Conservation (phyloP, 2,113 vertebrate genomes). For the Notothenia rossii region DNA sequence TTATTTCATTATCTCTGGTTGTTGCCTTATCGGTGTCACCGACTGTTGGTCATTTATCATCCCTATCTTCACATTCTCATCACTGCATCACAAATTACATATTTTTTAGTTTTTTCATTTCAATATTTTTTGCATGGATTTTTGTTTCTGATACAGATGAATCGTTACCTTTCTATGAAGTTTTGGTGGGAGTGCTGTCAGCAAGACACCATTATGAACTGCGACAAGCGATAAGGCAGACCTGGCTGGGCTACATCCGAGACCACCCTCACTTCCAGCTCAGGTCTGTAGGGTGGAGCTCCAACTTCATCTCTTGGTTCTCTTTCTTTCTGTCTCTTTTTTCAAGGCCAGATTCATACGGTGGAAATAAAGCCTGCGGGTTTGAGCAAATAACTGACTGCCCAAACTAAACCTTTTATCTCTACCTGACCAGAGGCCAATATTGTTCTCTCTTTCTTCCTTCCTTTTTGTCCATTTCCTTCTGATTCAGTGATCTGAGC, state of each 20-base stretch:
- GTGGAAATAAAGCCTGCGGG: slow-evolving; percentile 48
- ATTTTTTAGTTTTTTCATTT: background rate
- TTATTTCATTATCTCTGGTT: background rate
- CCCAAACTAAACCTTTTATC: slow-evolving; percentile 51
- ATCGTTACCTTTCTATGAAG: slow-evolving; percentile 80
- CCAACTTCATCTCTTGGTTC: slow-evolving; percentile 19
- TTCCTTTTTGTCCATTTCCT: slow-evolving; percentile 58
- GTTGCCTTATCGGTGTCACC: slow-evolving; percentile 4
- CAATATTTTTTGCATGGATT: background rate
- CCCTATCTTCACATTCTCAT: background rate
- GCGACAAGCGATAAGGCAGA: slow-evolving; percentile 90
- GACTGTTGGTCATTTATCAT: slow-evolving; percentile 1
- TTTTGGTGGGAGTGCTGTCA: slow-evolving; percentile 94
- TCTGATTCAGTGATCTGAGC: slow-evolving; percentile 58
- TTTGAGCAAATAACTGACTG: slow-evolving; percentile 25
- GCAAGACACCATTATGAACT: slow-evolving; percentile 91
- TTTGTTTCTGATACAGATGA: slow-evolving; percentile 68
- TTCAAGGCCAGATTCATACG: slow-evolving; percentile 10
- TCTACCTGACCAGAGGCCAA: slow-evolving; percentile 38
- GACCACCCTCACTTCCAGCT: slow-evolving; percentile 86
- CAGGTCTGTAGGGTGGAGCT: slow-evolving; percentile 81
- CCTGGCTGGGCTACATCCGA: slow-evolving; percentile 91
- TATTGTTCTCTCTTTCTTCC: slow-evolving; percentile 54
- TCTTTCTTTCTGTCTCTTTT: background rate
- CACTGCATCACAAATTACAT: background rate